phyloP scores from a whole-genome alignment of 2,888 invertebrate species.

The Fissipunctia ypsillon region DNA sequence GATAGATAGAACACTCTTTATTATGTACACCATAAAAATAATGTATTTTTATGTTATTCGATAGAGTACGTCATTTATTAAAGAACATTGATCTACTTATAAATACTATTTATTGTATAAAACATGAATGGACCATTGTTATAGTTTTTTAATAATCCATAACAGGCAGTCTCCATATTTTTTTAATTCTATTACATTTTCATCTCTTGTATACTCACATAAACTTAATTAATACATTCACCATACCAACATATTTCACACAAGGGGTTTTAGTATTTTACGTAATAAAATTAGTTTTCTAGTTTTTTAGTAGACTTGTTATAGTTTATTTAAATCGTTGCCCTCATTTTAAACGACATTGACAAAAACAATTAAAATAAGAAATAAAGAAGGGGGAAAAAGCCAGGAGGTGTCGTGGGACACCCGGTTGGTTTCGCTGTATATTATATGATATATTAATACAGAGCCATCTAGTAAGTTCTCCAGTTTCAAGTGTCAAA shows the following conservation, averaged over 20 bases:
- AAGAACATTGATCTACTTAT: background rate
- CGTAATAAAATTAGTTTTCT: background rate
- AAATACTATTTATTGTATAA: background rate
- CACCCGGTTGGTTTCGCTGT: no score
- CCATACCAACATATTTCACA: no score
- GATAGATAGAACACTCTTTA: no score
- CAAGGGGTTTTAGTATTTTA: background rate
- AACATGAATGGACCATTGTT: background rate
- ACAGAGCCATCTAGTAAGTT: no score
- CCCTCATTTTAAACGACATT: background rate
- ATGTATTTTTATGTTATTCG: background rate
- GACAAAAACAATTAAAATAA: background rate
- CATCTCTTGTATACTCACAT: background rate
- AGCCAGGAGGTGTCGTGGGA: no score
- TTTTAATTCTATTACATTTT: background rate
- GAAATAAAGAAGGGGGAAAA: background rate
- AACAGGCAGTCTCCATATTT: background rate
- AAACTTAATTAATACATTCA: no score
- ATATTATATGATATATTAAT: no score
- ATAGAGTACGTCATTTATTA: background rate
- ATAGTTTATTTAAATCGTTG: background rate
- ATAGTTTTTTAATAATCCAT: background rate
- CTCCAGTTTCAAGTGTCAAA: no score
- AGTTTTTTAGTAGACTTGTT: background rate
- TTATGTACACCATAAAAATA: no score